Base-by-base conservation (phyloP, 2,888 invertebrate genomes). In the Cephus pygmeus region DNA sequence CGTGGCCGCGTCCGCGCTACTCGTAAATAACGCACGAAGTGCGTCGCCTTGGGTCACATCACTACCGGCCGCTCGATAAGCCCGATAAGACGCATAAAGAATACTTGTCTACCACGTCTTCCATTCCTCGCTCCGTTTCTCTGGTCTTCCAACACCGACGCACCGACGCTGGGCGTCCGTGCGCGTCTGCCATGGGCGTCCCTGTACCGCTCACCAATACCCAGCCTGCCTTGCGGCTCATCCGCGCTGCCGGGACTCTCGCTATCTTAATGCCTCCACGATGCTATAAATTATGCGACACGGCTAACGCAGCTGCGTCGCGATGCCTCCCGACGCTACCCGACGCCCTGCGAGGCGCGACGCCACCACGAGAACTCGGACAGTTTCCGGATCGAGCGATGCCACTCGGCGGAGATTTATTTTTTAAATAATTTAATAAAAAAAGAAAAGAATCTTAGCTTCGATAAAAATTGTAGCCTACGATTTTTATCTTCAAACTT, bases 211-310 rank as follows among this genome's bases (percentile, higher is more conserved):
- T 40, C 40, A 40, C 40, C 40, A 40, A 40, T 40, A 40, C 40
- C 40, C 40, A 15, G 40, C 6, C 12, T 36, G 40, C 40, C 15
- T 15, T 40, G 15, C 69, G 69, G 69, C 69, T 69, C 69, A n/a
- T 34, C 35, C 34, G 73, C 33, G 33, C 34, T 30, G 34, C 34
- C 73, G 77, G 68, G 71, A 56, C 40, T 69, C 69, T 69, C 69
- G 78, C 88, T 89, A 89, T 89, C 89, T 89, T 89, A 89, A 89
- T 88, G 89, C 81, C 79, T 82, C 75, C 78, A 76, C 79, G 87
- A 89, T 86, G 90, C 88, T 85, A 90, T 89, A 90, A 90, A 89
- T 90, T 90, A 90, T 87, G 84, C 85, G 86, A 83, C 84, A 84
- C 84, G 84, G 85, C 87, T 85, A 83, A 86, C 85, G 85, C 88